Conservation (phyloP, 2,888 invertebrate species). For the Dolomedes plantarius region DNA sequence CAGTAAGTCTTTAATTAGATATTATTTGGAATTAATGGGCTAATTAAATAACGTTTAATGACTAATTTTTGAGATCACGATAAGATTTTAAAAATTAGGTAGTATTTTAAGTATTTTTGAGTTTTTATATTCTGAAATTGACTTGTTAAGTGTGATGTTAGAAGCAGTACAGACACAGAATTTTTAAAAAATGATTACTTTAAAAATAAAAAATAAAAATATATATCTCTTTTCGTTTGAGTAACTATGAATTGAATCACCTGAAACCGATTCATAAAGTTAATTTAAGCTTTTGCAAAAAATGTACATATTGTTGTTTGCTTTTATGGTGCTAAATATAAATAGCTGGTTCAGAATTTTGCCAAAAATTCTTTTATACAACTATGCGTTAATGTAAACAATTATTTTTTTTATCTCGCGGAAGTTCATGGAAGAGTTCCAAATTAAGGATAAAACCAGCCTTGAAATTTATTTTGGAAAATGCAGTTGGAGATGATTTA, state of each 20-base stretch:
- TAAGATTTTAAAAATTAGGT: too few relatives aligned
- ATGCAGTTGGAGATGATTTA: slow-evolving; percentile 44
- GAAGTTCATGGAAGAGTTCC: slow-evolving; percentile 28
- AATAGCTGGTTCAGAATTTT: slow-evolving; percentile 23
- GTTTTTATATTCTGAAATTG: too few relatives aligned
- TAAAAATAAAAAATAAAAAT: too few relatives aligned
- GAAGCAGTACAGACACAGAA: too few relatives aligned
- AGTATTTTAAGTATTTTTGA: too few relatives aligned
- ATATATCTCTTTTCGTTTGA: too few relatives aligned
- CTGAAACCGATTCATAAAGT: background rate
- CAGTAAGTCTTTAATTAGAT: too few relatives aligned
- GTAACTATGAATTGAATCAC: background rate
- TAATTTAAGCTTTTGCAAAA: slow-evolving; percentile 11
- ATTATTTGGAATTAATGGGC: too few relatives aligned
- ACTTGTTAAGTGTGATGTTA: too few relatives aligned
- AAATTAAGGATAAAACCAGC: slow-evolving; percentile 30
- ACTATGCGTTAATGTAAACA: slow-evolving; percentile 52
- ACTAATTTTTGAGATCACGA: too few relatives aligned
- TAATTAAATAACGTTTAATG: too few relatives aligned
- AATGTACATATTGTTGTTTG: slow-evolving; percentile 38
- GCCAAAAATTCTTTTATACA: slow-evolving; percentile 55
- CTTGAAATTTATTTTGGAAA: slow-evolving; percentile 46
- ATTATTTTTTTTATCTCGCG: slow-evolving; percentile 31
- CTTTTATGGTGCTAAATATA: slow-evolving; percentile 63
- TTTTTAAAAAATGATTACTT: too few relatives aligned